Conservation (phyloP, 2,797 vertebrate species). For the Prionace glauca region DNA sequence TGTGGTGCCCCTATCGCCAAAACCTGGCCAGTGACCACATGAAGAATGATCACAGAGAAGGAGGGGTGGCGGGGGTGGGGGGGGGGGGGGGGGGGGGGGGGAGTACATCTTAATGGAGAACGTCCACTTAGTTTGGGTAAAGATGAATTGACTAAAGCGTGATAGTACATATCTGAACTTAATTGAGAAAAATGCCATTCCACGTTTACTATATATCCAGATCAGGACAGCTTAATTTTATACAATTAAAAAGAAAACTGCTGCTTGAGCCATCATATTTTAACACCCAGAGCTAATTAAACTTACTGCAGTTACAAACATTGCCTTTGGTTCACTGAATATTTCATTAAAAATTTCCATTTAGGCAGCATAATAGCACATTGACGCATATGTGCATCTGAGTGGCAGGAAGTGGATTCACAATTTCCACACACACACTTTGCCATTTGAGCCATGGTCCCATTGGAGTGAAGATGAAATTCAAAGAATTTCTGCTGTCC, state of each 20-base stretch:
- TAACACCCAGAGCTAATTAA: constrained; percentile 20
- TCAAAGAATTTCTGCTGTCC: not conserved
- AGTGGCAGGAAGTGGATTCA: not conserved
- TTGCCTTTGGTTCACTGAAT: constrained; percentile 25
- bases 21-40: too few species aligned
- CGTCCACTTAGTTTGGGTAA: too few species aligned
- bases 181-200: not conserved
- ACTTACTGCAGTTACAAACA: constrained; percentile 7
- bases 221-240: constrained; percentile 12
- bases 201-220: not conserved
- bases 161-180: not conserved
- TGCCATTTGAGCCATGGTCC: not conserved
- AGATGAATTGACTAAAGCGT: too few species aligned
- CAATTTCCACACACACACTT: too few species aligned
- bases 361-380: constrained; percentile 13
- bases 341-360: constrained; percentile 1
- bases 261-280: constrained; percentile 6
- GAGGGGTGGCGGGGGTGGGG: too few species aligned
- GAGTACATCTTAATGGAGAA: too few species aligned
- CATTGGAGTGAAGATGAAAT: not conserved
- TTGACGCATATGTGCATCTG: not conserved
- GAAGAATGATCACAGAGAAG: too few species aligned
- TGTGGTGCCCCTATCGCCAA: too few species aligned
- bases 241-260: constrained; percentile 16
- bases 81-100: too few species aligned